Conservation (phyloP, 2,888 invertebrate genomes). For the Zygothrica quintamaculata region DNA sequence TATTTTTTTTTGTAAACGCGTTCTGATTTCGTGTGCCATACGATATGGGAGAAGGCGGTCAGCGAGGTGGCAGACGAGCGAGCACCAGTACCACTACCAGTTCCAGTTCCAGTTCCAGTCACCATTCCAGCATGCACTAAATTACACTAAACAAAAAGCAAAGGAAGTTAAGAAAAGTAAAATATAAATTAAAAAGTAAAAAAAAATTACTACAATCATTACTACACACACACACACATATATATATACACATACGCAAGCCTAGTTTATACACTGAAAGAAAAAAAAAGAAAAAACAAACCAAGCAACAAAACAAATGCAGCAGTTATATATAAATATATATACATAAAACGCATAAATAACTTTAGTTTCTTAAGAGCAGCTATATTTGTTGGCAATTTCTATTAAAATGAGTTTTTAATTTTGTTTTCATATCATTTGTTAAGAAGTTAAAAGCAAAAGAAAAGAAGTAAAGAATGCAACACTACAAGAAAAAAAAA, state of each 20-base stretch:
- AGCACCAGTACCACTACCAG: background rate
- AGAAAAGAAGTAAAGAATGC: too few relatives aligned
- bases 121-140: constrained; percentile 57
- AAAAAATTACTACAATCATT: constrained; percentile 27
- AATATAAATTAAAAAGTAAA: background rate
- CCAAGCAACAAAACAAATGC: constrained; percentile 55
- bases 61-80: constrained; percentile 8
- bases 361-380: constrained; percentile 66
- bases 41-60: constrained; percentile 26
- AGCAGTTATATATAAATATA: constrained; percentile 64
- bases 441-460: constrained; percentile 41
- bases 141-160: constrained; percentile 34
- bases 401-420: constrained; percentile 67
- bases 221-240: constrained; percentile 33
- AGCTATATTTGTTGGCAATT: constrained; percentile 59
- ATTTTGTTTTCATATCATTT: constrained; percentile 44
- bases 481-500: constrained; percentile 45
- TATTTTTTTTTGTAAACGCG: constrained; percentile 75
- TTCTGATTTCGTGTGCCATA: constrained; percentile 75
- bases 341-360: constrained; percentile 25
- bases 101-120: constrained; percentile 20
- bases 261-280: constrained; percentile 43
- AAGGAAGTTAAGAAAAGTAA: background rate
- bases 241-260: constrained; percentile 37
- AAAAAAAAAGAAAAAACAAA: too few relatives aligned